Evolutionary conservation across 2,888 invertebrate genomes (phyloP), one percentile per base, ranked within the genome.

Genomic region (Lasius platythorax): DNA sequence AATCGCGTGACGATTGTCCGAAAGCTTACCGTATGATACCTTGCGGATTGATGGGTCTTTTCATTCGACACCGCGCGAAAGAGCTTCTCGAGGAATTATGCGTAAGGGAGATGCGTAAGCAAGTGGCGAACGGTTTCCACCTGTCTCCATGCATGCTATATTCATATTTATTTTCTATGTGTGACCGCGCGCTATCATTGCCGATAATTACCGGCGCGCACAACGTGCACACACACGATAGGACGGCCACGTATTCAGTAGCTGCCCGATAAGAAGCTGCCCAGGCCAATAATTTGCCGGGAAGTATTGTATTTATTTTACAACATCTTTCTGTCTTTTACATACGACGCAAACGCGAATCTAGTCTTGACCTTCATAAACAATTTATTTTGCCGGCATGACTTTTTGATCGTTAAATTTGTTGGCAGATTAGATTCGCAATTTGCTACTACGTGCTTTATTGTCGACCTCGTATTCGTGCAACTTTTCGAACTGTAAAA

Each of bases 61-160:
- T 28, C 9, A 33, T 37, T 5, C 9, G 11, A 6, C 43, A 56
- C 15, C 23, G 28, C 46, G 33, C 30, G 15, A n/a, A n/a, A 18
- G 33, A 81, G 46, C 73, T 81, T 73, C 37, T 37, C 37, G 46
- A 46, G 30, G 43, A 68, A 81, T 81, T 46, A 83, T 43, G 18
- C 30, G 28, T 53, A 64, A 84, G 64, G 66, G 74, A 76, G 74
- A 73, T 64, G 64, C 56, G 61, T 64, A 76, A 83, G 78, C 87
- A 82, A 87, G 86, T 87, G 73, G 9, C 79, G 84, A 83, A 86
- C 83, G 85, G 81, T 89, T 89, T 92, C 91, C 93, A 93, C 93
- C 93, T 93, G 93, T 15, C 30, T 92, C 91, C 89, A 92, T 93
- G 30, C 23, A 93, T 93, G 93, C 92, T 92, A 93, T 93, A 89